Base-by-base conservation (phyloP, 2,888 invertebrate genomes). In the Drosophila melanocephala region DNA sequence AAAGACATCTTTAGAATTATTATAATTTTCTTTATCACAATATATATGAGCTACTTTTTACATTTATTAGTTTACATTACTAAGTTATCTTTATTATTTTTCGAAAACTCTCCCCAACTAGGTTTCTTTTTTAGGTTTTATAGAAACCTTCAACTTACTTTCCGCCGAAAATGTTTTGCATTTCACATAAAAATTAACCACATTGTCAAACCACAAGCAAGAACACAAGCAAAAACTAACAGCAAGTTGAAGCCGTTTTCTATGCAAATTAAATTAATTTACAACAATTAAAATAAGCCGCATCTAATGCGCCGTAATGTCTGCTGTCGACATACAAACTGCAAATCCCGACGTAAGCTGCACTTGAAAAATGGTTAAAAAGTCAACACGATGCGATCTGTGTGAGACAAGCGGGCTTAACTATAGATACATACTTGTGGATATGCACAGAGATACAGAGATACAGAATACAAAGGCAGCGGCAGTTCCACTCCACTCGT, bases 331-430 rank as follows among this genome's bases (percentile, higher is more conserved):
- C 82, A 81, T 56, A 53, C 68, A 53, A 75, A 71, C 72, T 68
- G 74, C 74, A 79, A 87, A 77, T 79, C 79, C 59, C 71, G 55
- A 56, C 58, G 47, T 87, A 89, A 89, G 84, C 89, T 86, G 89
- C 87, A 87, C 86, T 86, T 87, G 89, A 83, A 86, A 89, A 86
- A 86, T 89, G 83, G 74, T 12, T 72, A 78, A 75, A 85, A 88
- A 86, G 75, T 81, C 87, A 89, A 87, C 86, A 86, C 72, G 75
- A 78, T 53, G 66, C 47, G 58, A 78, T 71, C 75, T 61, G 58
- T 47, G 56, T 68, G 55, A 69, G 44, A 56, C 56, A 63, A 37
- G 60, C 55, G 56, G 60, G 55, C 78, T 75, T 72, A 67, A 39
- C 63, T 63, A 61, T 52, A 60, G 47, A 75, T 62, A 57, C 65